Evolutionary conservation across 2,113 vertebrate genomes (phyloP), one percentile per base, ranked within the genome.

Genomic region (Gopherus evgoodei): DNA sequence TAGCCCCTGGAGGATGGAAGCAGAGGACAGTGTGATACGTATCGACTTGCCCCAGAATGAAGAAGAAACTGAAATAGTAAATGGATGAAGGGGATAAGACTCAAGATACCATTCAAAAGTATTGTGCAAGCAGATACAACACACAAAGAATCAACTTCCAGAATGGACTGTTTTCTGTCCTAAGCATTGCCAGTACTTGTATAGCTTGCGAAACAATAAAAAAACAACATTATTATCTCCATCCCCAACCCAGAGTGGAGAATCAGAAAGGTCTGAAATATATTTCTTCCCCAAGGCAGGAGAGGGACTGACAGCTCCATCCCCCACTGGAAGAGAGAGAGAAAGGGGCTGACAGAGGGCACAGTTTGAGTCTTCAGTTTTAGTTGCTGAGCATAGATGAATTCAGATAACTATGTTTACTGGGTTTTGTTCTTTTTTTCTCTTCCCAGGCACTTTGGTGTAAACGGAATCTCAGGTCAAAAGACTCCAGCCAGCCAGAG

Each of bases 391-490:
- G 22, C 5, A 2, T 27, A 54, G 42, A 47, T 72, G 24, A 21
- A n/a, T 54, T 53, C 35, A 16, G 4, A 0, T 72, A 1, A 11
- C 16, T 79, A 5, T 0, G 35, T 86, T 95, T 38, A 81, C 21
- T 52, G 35, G n/a, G 4, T 2, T 89, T 42, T 81, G 22, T 87
- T 90, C 53, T 97, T 56, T 96, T 95, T 86, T 87, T 93, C 89
- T 90, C 35, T 94, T 93, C 90, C 62, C 81, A 95, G 96, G 52
- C 81, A 94, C 54, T 93, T 85, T 81, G 53, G 90, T 94, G 53
- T 90, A 80, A 76, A 81, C 31, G 69, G 86, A 85, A 24, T 62
- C 47, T 80, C 19, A 5, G 14, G n/a, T 14, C 78, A 56, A 86
- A 86, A 5, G 88, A 44, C 13, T 49, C 75, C n/a, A 2, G 24